phyloP scores from a whole-genome alignment of 2,888 invertebrate genomes.

The Heliothis peltigera region DNA sequence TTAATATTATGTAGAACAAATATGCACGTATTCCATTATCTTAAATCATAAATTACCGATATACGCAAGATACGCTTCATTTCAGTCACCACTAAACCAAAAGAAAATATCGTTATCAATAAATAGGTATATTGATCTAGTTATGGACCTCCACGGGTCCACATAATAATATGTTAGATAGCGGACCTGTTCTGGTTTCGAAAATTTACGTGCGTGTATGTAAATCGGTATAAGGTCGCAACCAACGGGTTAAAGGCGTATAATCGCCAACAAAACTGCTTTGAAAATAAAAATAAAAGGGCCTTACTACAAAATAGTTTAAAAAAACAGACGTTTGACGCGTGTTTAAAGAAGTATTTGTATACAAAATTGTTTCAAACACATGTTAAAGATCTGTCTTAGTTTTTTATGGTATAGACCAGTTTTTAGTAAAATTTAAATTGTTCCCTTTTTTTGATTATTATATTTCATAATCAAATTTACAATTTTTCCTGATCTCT shows the following conservation, averaged over 20 bases:
- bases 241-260: slow-evolving; percentile 52
- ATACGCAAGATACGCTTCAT: slow-evolving; percentile 20
- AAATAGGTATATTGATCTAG: slow-evolving; percentile 51
- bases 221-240: slow-evolving; percentile 57
- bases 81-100: slow-evolving; percentile 32
- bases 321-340: no score
- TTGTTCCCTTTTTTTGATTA: slow-evolving; percentile 31
- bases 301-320: no score
- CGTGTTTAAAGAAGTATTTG: no score
- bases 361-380: no score
- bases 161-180: slow-evolving; percentile 48
- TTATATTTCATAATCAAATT: no score
- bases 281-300: not conserved
- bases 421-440: no score
- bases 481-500: no score
- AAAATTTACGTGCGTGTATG: slow-evolving; percentile 59
- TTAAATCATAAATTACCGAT: slow-evolving; percentile 24
- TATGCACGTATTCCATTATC: not conserved
- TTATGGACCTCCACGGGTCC: slow-evolving; percentile 38
- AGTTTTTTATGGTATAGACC: no score
- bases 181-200: slow-evolving; percentile 31
- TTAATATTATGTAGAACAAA: no score
- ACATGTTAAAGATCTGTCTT: no score
- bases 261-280: slow-evolving; percentile 15
- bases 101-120: slow-evolving; percentile 48